Evolutionary conservation across 2,888 invertebrate genomes (phyloP), one percentile per base, ranked within the genome.

Genomic region (Cryptus viduatorius): DNA sequence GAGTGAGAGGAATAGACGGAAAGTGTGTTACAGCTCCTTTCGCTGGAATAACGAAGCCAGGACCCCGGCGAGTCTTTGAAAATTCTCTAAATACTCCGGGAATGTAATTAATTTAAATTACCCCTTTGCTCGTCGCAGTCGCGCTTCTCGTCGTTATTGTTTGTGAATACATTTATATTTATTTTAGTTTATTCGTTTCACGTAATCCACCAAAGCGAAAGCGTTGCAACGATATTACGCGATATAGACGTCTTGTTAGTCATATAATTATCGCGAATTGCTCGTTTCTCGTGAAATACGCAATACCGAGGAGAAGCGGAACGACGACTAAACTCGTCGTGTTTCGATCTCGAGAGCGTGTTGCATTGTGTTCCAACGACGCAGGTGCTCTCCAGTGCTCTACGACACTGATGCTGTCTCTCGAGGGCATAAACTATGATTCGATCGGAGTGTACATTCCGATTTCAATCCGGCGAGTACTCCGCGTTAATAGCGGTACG

Each of bases 61-160:
- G 29, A 61, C 31, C 31, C 16, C 50, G 59, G n/a, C 46, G 48
- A 24, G 19, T 65, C 76, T 53, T 68, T 80, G 1, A 64, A 56
- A 84, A 72, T 67, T 81, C 59, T 42, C 65, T 77, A 84, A 84
- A 77, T 77, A 81, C 71, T 46, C 56, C 3, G 65, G 61, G 44
- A 65, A 81, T 44, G 80, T 72, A 46, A 77, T 79, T 77, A 81
- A 81, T 81, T 77, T 48, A 76, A 73, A 44, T 71, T 64, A 3
- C 12, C 69, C 14, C 8, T 7, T 37, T 69, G 59, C 48, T 14
- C 19, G 71, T 64, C 53, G 50, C 19, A 42, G 12, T 44, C 42
- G 64, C 8, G 14, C 37, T 46, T 24, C 42, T 31, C 64, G 56
- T 73, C n/a, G 46, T 24, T 3, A 46, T 53, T 48, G 53, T 44